Conservation (phyloP, 2,797 vertebrate species). For the Pelobates cultripes region DNA sequence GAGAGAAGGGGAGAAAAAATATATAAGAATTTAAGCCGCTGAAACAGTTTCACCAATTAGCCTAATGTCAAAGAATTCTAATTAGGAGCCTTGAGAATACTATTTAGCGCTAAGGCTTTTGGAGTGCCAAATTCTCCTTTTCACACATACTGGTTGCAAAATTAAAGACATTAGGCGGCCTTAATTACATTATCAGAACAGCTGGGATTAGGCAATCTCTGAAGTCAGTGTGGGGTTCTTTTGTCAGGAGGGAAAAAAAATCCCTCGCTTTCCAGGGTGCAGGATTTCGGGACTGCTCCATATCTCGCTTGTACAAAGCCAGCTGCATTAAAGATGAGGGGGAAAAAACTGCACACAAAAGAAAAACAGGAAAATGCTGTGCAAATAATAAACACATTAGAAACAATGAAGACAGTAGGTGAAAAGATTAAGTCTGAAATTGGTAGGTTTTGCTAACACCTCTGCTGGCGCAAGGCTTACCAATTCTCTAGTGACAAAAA, state of each 20-base stretch:
- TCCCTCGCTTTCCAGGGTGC: slow-evolving; percentile 89
- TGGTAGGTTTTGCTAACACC: slow-evolving; percentile 77
- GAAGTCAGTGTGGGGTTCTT: slow-evolving; percentile 97
- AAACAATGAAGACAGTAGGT: slow-evolving; percentile 79
- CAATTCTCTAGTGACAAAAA: slow-evolving; percentile 69
- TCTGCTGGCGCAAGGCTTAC: slow-evolving; percentile 75
- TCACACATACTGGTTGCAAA: slow-evolving; percentile 89
- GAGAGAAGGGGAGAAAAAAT: slow-evolving; percentile 80
- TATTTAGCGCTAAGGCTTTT: slow-evolving; percentile 89
- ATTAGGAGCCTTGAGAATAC: slow-evolving; percentile 95
- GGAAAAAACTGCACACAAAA: not conserved
- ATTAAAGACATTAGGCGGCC: slow-evolving; percentile 98
- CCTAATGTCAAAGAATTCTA: slow-evolving; percentile 99
- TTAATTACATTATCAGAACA: slow-evolving; percentile 99
- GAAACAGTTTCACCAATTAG: slow-evolving; percentile 97
- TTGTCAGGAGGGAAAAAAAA: slow-evolving; percentile 90
- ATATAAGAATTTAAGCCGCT: slow-evolving; percentile 95
- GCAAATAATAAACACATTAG: slow-evolving; percentile 96
- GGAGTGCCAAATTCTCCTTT: slow-evolving; percentile 85
- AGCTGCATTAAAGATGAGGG: slow-evolving; percentile 73
- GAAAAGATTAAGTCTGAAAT: slow-evolving; percentile 81
- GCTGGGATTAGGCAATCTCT: slow-evolving; percentile 99
- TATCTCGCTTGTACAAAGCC: slow-evolving; percentile 95
- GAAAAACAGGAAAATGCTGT: slow-evolving; percentile 79
- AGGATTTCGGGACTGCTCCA: slow-evolving; percentile 87